These are phyloP conservation scores for Leptocoma aspasia DNA, from an alignment of 2,113 vertebrate genomes.

Conservation along the genomic window DNA sequence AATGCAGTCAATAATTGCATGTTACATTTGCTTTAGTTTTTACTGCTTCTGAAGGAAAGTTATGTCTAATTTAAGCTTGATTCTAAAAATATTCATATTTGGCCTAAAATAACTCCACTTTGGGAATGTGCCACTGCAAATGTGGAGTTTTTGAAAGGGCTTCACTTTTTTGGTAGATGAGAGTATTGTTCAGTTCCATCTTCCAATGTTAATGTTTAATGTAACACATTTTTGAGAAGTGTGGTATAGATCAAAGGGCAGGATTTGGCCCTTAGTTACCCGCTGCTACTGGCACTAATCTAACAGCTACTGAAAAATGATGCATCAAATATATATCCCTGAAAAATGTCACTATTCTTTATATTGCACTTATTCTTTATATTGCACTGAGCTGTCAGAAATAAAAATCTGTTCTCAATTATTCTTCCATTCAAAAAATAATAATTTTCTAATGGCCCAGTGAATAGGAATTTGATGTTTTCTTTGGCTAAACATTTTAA, in stretches of 20 bases:
- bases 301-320: slow-evolving; percentile 20
- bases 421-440: slow-evolving; percentile 12
- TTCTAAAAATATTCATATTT: slow-evolving; percentile 35
- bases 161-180: neutral
- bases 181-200: neutral
- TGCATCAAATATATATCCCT: slow-evolving; percentile 27
- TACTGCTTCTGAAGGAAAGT: neutral
- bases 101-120: slow-evolving; percentile 30
- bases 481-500: slow-evolving; percentile 4
- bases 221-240: neutral
- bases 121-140: neutral
- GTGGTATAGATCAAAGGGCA: neutral
- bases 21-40: neutral
- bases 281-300: slow-evolving; percentile 9
- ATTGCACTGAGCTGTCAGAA: slow-evolving; percentile 32
- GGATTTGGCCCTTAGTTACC: slow-evolving; percentile 7
- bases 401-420: slow-evolving; percentile 53
- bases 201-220: neutral
- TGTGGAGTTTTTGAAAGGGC: neutral
- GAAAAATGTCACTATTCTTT: slow-evolving; percentile 41
- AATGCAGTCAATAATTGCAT: neutral
- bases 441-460: neutral
- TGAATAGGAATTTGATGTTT: neutral
- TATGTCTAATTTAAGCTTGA: slow-evolving; percentile 15
- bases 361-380: neutral